Evolutionary conservation across 2,797 vertebrate genomes (phyloP), one percentile per base, ranked within the genome.

Genomic region (Carduelis carduelis): DNA sequence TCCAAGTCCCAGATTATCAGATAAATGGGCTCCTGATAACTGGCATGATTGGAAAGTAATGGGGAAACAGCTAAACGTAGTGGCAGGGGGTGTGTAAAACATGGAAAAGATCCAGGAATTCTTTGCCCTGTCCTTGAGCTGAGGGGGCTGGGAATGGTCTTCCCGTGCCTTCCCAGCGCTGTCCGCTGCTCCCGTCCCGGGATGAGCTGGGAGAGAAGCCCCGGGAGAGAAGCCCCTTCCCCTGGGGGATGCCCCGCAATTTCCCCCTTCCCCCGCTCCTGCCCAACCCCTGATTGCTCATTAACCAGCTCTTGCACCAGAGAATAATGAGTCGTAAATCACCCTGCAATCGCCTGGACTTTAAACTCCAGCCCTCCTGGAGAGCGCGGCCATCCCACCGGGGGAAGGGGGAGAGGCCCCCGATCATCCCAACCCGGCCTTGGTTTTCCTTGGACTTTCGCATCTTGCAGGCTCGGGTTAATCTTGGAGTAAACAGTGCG

Each of bases 291-390:
- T 91, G 74, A 89, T 95, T 96, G 93, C 92, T 96, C 90, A 96
- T 97, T 96, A 97, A 96, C 94, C 87, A 83, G 20, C 79, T 46
- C 92, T 39, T 41, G 43, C 34, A 65, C 72, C 14, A 2, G 61
- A 87, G 87, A 89, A 95, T 76, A 95, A 96, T 35, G 80, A 79
- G 61, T 72, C 11, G 18, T 96, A 93, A 96, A 94, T 94, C 92
- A 94, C 16, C 17, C 69, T 22, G 83, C 61, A 43, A 46, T 37
- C 39, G 78, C 82, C 71, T n/a, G 83, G 91, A 96, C 91, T 96
- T 95, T 87, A 95, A 70, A 83, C 95, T 0, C 37, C 82, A 35
- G 79, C 43, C 30, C 79, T 41, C 1, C 2, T 6, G 50, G 47
- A 20, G 81, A n/a, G 87, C 75, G 30, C 57, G 37, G 70, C 16